Conservation (phyloP, 2,797 vertebrate genomes). For the Aphelocoma californica region DNA sequence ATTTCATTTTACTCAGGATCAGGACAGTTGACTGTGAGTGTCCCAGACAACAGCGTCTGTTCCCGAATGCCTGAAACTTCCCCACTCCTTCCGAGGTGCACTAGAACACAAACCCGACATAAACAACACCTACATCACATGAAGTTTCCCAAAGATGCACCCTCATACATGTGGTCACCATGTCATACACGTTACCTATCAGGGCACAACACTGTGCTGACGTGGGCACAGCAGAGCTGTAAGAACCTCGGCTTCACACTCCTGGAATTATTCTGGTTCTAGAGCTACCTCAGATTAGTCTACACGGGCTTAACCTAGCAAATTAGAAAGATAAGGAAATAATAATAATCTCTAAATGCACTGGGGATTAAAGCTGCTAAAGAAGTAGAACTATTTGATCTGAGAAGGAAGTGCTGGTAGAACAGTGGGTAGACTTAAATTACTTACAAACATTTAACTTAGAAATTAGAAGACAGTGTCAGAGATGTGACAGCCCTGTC, state of each 20-base stretch:
- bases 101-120: neutral
- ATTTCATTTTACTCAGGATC: neutral
- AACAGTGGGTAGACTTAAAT: neutral
- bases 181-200: accelerated
- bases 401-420: neutral
- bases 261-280: neutral
- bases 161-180: accelerated
- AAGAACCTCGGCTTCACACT: neutral
- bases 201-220: neutral
- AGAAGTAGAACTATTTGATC: neutral
- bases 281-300: neutral
- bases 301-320: neutral
- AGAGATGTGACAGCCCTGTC: neutral
- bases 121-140: neutral
- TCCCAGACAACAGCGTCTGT: neutral
- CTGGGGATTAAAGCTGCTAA: neutral
- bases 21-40: neutral
- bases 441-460: neutral
- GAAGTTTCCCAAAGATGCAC: neutral
- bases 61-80: neutral
- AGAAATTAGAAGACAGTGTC: neutral
- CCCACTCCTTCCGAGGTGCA: neutral
- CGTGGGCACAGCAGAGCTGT: neutral
- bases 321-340: neutral
- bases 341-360: neutral